Evolutionary conservation across 2,113 vertebrate genomes (phyloP).

Genomic region (Phrynocephalus versicolor): DNA sequence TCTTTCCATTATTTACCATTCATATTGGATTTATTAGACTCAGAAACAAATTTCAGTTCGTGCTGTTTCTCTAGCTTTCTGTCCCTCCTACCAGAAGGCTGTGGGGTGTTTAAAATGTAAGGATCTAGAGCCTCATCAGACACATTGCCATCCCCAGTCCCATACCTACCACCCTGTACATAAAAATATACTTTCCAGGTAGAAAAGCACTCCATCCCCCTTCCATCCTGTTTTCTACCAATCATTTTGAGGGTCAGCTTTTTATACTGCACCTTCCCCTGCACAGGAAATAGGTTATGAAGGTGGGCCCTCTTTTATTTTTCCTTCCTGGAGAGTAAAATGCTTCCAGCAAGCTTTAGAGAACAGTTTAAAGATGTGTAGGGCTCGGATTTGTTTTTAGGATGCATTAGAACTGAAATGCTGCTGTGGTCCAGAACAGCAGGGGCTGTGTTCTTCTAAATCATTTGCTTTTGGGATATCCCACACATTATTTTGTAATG

Average conservation of each 20-base stretch:
- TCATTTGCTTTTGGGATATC: not conserved
- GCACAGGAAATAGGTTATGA: not conserved
- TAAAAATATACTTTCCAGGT: too few relatives aligned
- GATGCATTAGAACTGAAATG: not conserved
- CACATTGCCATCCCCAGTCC: not conserved
- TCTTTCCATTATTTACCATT: constrained; percentile 27
- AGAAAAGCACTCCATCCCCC: not conserved
- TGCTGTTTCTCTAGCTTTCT: not conserved
- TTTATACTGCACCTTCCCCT: too few relatives aligned
- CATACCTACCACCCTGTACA: not conserved
- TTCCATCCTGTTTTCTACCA: not conserved
- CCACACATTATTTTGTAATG: too few relatives aligned
- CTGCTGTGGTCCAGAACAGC: not conserved
- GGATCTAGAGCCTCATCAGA: fast-evolving
- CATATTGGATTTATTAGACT: fast-evolving
- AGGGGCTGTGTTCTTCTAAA: not conserved
- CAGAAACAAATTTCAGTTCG: fast-evolving
- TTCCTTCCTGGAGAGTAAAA: not conserved
- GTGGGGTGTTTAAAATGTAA: not conserved
- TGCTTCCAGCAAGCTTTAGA: not conserved
- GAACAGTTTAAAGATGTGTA: not conserved
- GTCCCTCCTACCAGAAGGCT: not conserved
- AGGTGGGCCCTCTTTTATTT: not conserved
- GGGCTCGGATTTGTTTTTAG: not conserved
- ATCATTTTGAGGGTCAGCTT: too few relatives aligned